A percentile compares a stretch with the other conserved stretches of the same genome.
phyloP scores from a whole-genome alignment of 2,113 vertebrate species.

The Platysteira castanea region DNA sequence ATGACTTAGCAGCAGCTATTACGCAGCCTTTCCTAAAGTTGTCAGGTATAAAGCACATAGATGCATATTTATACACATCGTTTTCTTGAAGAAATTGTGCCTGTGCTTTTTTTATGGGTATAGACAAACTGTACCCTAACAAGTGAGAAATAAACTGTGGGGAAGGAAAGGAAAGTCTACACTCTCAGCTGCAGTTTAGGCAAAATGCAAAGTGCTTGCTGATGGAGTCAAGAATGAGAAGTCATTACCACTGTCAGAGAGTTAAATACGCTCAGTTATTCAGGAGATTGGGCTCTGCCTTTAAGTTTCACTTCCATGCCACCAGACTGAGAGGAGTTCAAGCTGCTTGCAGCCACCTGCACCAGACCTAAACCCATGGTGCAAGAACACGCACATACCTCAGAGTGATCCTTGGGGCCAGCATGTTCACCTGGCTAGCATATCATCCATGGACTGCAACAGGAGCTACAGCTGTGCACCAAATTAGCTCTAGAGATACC shows the following conservation, averaged over 20 bases:
- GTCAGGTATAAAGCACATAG: background rate
- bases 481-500: background rate
- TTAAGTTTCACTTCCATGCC: background rate
- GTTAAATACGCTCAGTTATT: background rate
- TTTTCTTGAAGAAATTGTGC: background rate
- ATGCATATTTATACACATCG: background rate
- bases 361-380: background rate
- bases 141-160: background rate
- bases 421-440: background rate
- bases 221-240: background rate
- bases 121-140: background rate
- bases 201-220: background rate
- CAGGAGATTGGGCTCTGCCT: background rate
- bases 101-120: background rate
- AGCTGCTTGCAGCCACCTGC: background rate
- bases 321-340: background rate
- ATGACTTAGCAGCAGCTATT: background rate
- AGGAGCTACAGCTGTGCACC: background rate
- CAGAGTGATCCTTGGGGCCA: background rate
- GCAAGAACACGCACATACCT: background rate
- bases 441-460: rapidly evolving
- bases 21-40: background rate
- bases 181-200: background rate
- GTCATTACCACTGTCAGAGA: background rate
- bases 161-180: background rate